A percentile compares a stretch with the other conserved stretches of the same genome.
phyloP scores from a whole-genome alignment of 2,113 vertebrate species.

The Romanogobio albipinnatus region DNA sequence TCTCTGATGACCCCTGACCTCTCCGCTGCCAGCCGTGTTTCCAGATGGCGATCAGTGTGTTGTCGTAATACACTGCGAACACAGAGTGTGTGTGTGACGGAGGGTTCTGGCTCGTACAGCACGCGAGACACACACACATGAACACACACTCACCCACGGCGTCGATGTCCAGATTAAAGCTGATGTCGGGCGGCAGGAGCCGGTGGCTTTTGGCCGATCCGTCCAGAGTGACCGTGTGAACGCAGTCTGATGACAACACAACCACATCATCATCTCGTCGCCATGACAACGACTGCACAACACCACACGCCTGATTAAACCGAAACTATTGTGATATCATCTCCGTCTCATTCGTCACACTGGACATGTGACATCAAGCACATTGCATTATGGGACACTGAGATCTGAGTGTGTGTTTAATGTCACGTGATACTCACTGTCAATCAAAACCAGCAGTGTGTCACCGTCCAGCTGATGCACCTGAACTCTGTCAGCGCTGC shows the following conservation, averaged over 20 bases:
- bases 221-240: slow-evolving; percentile 13
- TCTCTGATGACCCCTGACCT: slow-evolving; percentile 66
- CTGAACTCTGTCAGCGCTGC: slow-evolving; percentile 76
- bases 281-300: background rate
- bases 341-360: too few species aligned
- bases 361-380: too few species aligned
- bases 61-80: slow-evolving; percentile 77
- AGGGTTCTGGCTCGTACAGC: background rate
- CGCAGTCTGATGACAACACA: slow-evolving; percentile 20
- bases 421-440: slow-evolving; percentile 82
- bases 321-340: too few species aligned
- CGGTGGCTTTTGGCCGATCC: slow-evolving; percentile 10
- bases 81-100: slow-evolving; percentile 1
- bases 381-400: too few species aligned
- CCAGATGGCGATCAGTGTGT: slow-evolving; percentile 83
- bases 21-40: slow-evolving; percentile 86
- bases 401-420: slow-evolving; percentile 57
- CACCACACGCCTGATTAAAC: too few species aligned
- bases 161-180: slow-evolving; percentile 32
- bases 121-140: background rate
- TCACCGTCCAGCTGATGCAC: slow-evolving; percentile 80
- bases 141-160: slow-evolving; percentile 41
- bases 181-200: slow-evolving; percentile 12
- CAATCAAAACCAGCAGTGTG: slow-evolving; percentile 82
- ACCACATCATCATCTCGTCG: background rate